These are phyloP conservation scores for Dioctria rufipes DNA, from an alignment of 2,888 invertebrate genomes.

Conservation along the genomic window DNA sequence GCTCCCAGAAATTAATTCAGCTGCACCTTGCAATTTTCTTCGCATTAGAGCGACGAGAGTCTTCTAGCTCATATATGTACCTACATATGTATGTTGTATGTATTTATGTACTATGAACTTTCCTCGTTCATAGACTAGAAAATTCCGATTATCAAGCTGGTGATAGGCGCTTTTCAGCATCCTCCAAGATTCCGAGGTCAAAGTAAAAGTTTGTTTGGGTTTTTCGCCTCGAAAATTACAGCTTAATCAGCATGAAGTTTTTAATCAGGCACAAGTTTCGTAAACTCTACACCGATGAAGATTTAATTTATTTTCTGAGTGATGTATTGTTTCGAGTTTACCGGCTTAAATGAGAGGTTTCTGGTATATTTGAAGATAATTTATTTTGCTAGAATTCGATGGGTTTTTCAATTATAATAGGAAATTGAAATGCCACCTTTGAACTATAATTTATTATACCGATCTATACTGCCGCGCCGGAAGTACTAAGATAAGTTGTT, in stretches of 20 bases:
- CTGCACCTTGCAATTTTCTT: slow-evolving; percentile 52
- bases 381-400: neutral
- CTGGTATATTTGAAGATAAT: neutral
- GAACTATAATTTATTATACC: no score
- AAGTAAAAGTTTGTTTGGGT: slow-evolving; percentile 52
- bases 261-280: slow-evolving; percentile 37
- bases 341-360: neutral
- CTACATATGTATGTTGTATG: no score
- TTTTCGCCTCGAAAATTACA: slow-evolving; percentile 46
- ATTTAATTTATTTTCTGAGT: slow-evolving; percentile 9
- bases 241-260: slow-evolving; percentile 43
- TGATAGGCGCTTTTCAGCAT: neutral
- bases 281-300: neutral
- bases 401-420: no score
- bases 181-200: slow-evolving; percentile 10
- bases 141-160: slow-evolving; percentile 42
- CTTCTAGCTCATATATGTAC: neutral
- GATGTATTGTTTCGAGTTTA: slow-evolving; percentile 5
- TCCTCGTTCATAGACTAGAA: slow-evolving; percentile 35
- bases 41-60: slow-evolving; percentile 39
- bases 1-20: slow-evolving; percentile 53
- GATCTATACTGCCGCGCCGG: no score
- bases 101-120: slow-evolving; percentile 14
- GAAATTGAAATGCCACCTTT: no score
- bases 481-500: no score